Evolutionary conservation across 2,797 vertebrate species (phyloP), one percentile per base, ranked within the genome.

Genomic region (Takifugu rubripes): DNA sequence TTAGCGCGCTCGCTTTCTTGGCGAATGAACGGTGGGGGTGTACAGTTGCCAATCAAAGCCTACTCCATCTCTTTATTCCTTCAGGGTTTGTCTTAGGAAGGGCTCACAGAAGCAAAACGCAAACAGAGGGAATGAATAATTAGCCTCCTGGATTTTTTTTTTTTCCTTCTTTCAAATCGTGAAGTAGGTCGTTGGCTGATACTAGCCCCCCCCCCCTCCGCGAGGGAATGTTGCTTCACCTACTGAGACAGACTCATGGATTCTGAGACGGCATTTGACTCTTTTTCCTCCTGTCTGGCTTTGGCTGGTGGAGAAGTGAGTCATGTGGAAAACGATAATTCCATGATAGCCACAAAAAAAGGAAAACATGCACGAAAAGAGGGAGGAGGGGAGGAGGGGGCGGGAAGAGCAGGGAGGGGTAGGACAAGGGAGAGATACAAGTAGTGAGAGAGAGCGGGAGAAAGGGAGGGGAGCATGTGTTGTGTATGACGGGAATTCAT

Each of bases 301-400:
- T 75, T 64, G 59, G 68, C 72, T 82, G 68, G 75, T 85, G 82
- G 88, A 89, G 86, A 84, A 89, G 70, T 89, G 86, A 89, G 82
- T 91, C 89, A 85, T 79, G 79, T 83, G 81, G 84, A 88, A 87
- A 88, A 79, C 62, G 70, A 68, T 54, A 59, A 86, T 74, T 83
- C 73, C 61, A 78, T 80, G 74, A 83, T 79, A 72, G 78, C 64
- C 59, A 60, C 69, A 68, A 74, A 75, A 70, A 69, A 67, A 59
- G 56, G 45, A 71, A 70, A 74, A 77, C 69, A 75, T 49, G 68
- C 81, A 66, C 63, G 65, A 68, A 21, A 61, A 66, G 65, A 58
- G 33, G 58, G 54, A 79, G 79, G 56, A 72, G 64, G 68, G 64
- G 50, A 79, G 79, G 56, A 72, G 66, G 68, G 21, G 50, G 67